These are phyloP conservation scores for Diarsia mendica DNA, from an alignment of 2,888 invertebrate genomes.

Conservation along the genomic window DNA sequence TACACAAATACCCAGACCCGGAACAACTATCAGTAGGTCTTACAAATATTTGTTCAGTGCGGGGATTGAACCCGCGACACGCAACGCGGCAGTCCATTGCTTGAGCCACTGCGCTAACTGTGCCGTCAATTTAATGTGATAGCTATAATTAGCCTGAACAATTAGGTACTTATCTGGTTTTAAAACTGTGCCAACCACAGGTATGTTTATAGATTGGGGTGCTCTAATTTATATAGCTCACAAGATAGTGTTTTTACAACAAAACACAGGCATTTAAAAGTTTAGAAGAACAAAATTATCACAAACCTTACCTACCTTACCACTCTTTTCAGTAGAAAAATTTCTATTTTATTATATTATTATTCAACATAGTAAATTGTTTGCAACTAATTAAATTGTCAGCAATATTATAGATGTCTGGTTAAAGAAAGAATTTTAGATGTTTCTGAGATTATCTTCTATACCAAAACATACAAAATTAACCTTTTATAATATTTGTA, in stretches of 20 bases:
- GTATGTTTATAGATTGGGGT: slow-evolving; percentile 12
- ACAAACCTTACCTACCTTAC: too few relatives aligned
- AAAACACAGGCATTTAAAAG: background rate
- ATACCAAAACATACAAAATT: background rate
- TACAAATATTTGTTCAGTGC: too few relatives aligned
- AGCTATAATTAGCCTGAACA: slow-evolving; percentile 20
- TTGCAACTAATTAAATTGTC: background rate
- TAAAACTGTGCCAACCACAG: slow-evolving; percentile 32
- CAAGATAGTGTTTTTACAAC: slow-evolving; percentile 11
- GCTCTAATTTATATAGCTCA: slow-evolving; percentile 12
- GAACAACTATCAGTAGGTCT: too few relatives aligned
- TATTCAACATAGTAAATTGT: too few relatives aligned
- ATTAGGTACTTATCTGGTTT: slow-evolving; percentile 39
- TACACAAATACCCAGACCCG: too few relatives aligned
- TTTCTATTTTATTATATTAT: too few relatives aligned
- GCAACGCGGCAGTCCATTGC: too few relatives aligned
- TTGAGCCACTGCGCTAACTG: too few relatives aligned
- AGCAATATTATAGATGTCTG: background rate
- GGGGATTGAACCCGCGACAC: too few relatives aligned
- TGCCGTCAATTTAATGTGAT: too few relatives aligned
- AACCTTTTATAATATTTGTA: background rate
- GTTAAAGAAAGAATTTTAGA: background rate
- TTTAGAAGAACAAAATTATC: background rate
- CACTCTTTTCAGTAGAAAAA: too few relatives aligned
- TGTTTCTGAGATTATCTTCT: background rate